Evolutionary conservation across 2,113 vertebrate species (phyloP), one percentile per base, ranked within the genome.

Genomic region (Sinocyclocheilus anshuiensis): DNA sequence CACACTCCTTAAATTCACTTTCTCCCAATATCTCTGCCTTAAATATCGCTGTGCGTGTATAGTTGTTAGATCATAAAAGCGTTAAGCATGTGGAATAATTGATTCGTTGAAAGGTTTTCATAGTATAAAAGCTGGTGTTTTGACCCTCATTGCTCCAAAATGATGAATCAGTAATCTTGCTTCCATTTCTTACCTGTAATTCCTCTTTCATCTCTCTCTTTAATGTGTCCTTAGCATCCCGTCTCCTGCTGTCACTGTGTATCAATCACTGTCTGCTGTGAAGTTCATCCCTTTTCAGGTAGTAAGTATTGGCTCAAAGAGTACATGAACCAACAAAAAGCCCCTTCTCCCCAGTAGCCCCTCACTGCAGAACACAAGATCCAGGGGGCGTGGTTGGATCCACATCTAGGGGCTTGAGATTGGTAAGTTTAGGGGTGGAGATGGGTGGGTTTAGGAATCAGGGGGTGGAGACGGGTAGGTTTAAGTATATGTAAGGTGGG

Each of bases 81-180:
- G 90, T 91, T 91, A 91, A 93, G 92, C 92, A 29, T 24, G 78
- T 81, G 59, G 55, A 59, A 61, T 80, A 80, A 63, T 26, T 55
- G 26, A 80, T 80, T 39, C 2, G 24, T 75, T 72, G 71, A 29
- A 55, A 86, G 24, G 48, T 86, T 87, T 84, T 48, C 69, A 86
- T 87, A 87, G 76, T 87, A 89, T 76, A 89, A 89, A 89, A 86
- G 86, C 88, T 89, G 88, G 88, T 89, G 88, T 84, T 89, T 87
- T 84, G 81, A 89, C 84, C 88, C 86, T 89, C 86, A 86, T 87
- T 63, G 77, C 65, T 84, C 88, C 81, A 86, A 61, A 77, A 83
- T 84, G 84, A 86, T 61, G 72, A 42, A 76, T 42, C 24, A 13
- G 55, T 48, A 61, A 50, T 82, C 71, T 50, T 4, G 36, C 26